Conservation (phyloP, 2,113 vertebrate species). For the Artemisiospiza belli region DNA sequence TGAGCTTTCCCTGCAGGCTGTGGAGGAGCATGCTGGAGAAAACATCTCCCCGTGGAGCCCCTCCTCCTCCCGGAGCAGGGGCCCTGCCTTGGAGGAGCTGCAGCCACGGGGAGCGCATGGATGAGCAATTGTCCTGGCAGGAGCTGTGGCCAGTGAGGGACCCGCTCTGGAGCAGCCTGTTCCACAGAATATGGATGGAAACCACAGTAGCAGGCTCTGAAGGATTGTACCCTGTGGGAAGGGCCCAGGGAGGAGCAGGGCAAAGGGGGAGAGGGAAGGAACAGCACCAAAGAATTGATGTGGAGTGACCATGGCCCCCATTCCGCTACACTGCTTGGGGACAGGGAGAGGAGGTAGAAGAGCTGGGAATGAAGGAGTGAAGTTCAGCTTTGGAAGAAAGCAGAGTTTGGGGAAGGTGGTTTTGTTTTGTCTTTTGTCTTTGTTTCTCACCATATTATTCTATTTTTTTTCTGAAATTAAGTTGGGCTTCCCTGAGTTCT, state of each 20-base stretch:
- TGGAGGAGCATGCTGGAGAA: not conserved
- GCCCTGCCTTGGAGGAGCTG: not conserved
- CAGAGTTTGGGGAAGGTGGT: fast-evolving
- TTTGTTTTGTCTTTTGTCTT: not conserved
- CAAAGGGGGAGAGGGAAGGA: not conserved
- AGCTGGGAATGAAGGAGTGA: not conserved
- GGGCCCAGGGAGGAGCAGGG: not conserved
- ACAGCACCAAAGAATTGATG: not conserved
- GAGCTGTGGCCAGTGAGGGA: not conserved
- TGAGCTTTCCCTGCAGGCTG: not conserved
- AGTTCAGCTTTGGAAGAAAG: not conserved
- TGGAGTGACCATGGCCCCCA: too few species aligned
- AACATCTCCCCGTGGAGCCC: not conserved
- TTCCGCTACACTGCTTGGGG: not conserved
- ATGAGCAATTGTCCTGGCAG: not conserved
- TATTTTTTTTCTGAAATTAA: not conserved
- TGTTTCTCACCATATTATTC: not conserved
- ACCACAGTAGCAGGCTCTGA: not conserved
- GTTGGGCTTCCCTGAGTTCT: not conserved
- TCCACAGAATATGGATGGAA: fast-evolving
- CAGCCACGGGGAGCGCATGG: not conserved
- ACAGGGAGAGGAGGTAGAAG: not conserved
- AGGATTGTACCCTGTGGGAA: not conserved
- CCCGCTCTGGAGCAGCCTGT: not conserved
- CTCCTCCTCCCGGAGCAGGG: not conserved